Evolutionary conservation across 2,797 vertebrate genomes (phyloP).

Genomic region (Pseudotriccus pelzelni): DNA sequence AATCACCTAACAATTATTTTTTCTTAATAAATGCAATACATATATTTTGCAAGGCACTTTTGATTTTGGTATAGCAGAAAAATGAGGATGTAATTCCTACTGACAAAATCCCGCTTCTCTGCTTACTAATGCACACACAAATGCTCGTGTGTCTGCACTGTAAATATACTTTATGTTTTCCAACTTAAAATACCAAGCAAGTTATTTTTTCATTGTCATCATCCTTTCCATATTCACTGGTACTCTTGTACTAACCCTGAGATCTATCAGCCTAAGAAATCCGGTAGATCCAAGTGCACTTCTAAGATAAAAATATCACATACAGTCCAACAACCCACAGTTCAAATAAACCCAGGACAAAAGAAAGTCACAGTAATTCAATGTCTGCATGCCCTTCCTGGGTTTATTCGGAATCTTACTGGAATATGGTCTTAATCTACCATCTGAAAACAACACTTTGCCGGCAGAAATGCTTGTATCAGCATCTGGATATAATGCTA

Average conservation of each 20-base stretch:
- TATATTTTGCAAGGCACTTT: neutral
- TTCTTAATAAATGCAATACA: neutral
- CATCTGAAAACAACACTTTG: slow-evolving; percentile 7
- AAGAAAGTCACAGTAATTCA: neutral
- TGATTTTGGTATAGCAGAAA: neutral
- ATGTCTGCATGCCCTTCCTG: neutral
- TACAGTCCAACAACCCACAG: neutral
- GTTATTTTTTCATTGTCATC: neutral
- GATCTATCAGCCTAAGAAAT: neutral
- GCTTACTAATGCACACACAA: neutral
- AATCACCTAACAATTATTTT: neutral
- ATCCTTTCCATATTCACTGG: neutral
- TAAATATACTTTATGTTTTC: neutral
- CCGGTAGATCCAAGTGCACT: neutral
- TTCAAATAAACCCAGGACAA: neutral
- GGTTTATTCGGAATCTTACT: neutral
- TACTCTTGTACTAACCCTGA: neutral
- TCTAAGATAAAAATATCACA: neutral
- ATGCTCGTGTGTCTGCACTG: neutral
- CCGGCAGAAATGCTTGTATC: slow-evolving; percentile 62
- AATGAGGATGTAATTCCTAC: neutral
- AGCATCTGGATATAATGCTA: slow-evolving; percentile 68
- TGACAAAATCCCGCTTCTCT: neutral
- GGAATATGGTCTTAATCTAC: neutral
- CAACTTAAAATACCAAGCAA: neutral